Evolutionary conservation across 2,113 vertebrate species (phyloP).

Genomic region (Gallinago paraguaiae): DNA sequence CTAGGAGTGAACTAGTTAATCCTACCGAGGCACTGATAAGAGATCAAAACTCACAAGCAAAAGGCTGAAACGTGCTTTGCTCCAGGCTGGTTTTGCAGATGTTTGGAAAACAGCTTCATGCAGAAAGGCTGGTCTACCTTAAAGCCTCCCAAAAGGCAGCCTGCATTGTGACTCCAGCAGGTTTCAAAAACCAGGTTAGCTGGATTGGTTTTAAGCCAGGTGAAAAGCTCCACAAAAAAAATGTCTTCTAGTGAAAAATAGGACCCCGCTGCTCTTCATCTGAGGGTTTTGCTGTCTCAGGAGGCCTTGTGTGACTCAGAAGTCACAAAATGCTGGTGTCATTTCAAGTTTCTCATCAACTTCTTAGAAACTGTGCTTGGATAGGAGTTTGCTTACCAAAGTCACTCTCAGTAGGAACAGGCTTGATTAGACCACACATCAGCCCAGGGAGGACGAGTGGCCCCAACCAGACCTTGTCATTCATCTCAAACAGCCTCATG

Average conservation of each 20-base stretch:
- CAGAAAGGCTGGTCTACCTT: neutral
- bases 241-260: neutral
- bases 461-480: neutral
- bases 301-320: neutral
- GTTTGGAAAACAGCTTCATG: neutral
- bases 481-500: neutral
- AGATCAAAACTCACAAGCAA: neutral
- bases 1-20: neutral
- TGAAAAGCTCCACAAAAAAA: neutral
- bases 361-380: neutral
- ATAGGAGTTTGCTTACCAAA: neutral
- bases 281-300: neutral
- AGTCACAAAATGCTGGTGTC: neutral
- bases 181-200: neutral
- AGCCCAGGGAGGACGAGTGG: neutral
- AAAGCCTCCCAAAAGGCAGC: neutral
- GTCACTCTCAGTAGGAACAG: neutral
- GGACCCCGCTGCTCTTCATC: fast-evolving
- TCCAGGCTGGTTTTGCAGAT: neutral
- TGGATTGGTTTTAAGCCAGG: neutral
- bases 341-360: neutral
- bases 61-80: neutral
- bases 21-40: neutral
- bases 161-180: neutral
- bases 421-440: neutral